phyloP scores from a whole-genome alignment of 2,888 invertebrate genomes.

The Dyspetes luteomarginatus region DNA sequence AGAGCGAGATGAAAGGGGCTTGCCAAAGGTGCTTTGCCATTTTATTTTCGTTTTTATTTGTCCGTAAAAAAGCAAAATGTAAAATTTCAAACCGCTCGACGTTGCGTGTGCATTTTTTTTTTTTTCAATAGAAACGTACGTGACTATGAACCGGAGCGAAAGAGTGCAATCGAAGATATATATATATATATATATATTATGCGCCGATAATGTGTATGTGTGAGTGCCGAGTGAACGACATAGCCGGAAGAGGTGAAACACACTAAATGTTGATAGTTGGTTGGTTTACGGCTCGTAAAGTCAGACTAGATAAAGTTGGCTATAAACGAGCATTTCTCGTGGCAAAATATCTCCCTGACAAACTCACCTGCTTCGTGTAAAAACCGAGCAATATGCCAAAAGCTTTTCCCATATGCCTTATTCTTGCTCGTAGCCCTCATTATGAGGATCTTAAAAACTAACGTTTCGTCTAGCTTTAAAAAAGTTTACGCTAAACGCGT shows the following conservation, averaged over 20 bases:
- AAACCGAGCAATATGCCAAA: not conserved
- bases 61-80: not conserved
- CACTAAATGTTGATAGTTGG: conserved; percentile 18
- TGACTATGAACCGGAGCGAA: not conserved
- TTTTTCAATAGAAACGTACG: not conserved
- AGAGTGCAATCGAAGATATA: conserved; percentile 12
- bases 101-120: not conserved
- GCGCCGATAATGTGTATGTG: too few relatives aligned
- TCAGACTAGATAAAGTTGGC: conserved; percentile 2
- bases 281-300: conserved; percentile 59
- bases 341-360: conserved; percentile 26
- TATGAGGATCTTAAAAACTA: not conserved
- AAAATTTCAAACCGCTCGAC: not conserved
- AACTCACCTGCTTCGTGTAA: not conserved
- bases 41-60: not conserved
- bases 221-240: conserved; percentile 15
- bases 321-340: conserved; percentile 44
- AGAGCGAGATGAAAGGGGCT: too few relatives aligned
- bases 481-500: not conserved
- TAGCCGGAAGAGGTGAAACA: not conserved
- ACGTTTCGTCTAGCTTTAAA: not conserved
- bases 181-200: too few relatives aligned
- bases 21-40: too few relatives aligned
- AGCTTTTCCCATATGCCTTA: not conserved
- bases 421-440: not conserved